phyloP scores from a whole-genome alignment of 1,140 invertebrate species.

The Parasteatoda tepidariorum region DNA sequence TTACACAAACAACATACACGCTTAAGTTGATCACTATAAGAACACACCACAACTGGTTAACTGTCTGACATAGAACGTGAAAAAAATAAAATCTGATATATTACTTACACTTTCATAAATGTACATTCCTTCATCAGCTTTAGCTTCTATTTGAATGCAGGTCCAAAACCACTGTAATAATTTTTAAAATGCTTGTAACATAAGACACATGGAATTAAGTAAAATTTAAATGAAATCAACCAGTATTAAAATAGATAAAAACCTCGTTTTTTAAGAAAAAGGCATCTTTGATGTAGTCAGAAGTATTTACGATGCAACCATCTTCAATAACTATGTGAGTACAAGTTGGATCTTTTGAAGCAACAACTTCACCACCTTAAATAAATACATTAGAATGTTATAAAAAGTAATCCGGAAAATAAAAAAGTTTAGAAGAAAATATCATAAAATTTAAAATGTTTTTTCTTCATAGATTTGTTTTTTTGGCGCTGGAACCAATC shows the following conservation, averaged over 20 bases:
- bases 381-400: no score
- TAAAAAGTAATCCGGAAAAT: no score
- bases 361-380: not conserved
- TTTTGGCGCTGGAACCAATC: no score
- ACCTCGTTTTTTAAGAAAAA: not conserved
- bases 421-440: no score
- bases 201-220: not conserved
- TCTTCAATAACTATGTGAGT: not conserved
- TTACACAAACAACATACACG: no score
- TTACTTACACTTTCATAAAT: not conserved
- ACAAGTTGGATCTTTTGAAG: not conserved
- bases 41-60: no score
- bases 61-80: no score
- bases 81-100: not conserved
- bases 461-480: no score
- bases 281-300: not conserved
- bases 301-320: not conserved
- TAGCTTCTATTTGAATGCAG: not conserved
- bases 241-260: not conserved
- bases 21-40: no score
- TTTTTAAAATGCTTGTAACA: not conserved
- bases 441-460: no score
- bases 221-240: not conserved
- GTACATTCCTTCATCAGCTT: not conserved
- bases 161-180: slow-evolving; percentile 1